Evolutionary conservation across 2,888 invertebrate species (phyloP), one percentile per base, ranked within the genome.

Genomic region (Octonoba sinensis): DNA sequence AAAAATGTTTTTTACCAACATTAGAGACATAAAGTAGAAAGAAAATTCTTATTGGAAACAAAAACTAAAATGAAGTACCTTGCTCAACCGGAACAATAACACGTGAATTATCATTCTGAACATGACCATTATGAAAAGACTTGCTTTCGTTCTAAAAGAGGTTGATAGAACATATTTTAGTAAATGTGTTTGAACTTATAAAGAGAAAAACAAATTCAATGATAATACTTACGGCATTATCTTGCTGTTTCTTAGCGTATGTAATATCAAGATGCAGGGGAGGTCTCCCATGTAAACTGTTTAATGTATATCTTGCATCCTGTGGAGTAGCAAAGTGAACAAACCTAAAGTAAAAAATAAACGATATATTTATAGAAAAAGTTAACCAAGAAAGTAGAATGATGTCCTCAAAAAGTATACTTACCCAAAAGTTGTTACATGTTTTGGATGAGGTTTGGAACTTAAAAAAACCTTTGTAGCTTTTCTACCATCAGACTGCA

Each of bases 301-400:
- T 8, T 44, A 54, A 27, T n/a, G 44, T 18, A 3, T 44, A 20
- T 16, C 18, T 13, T 20, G 69, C 69, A 56, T 69, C 54, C 8
- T 0, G 2, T 44, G 27, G 56, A 44, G 18, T 16, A n/a, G n/a
- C 44, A 69, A 44, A 69, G 8, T 16, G 12, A 18, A 54, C 69
- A 69, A 69, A n/a, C 24, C 69, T 69, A 18, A 44, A 15, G 56
- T 51, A 13, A 36, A 44, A 36, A 64, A 64, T 15, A 64, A n/a
- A 12, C 18, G 1, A 36, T 8, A 54, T 8, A 54, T 11, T 54
- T 54, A 15, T 36, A 8, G 11, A 36, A 36, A 27, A 27, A 27
- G 27, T 2, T 2, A 27, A 6, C 3, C 27, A 27, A 27, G 27
- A 27, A 27, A 27, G 6, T n/a, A 27, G 2, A 3, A 27, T 6